Percentiles rank a stretch among this genome's conserved stretches.
Conservation (phyloP, 2,113 vertebrate genomes). For the Eleginops maclovinus region DNA sequence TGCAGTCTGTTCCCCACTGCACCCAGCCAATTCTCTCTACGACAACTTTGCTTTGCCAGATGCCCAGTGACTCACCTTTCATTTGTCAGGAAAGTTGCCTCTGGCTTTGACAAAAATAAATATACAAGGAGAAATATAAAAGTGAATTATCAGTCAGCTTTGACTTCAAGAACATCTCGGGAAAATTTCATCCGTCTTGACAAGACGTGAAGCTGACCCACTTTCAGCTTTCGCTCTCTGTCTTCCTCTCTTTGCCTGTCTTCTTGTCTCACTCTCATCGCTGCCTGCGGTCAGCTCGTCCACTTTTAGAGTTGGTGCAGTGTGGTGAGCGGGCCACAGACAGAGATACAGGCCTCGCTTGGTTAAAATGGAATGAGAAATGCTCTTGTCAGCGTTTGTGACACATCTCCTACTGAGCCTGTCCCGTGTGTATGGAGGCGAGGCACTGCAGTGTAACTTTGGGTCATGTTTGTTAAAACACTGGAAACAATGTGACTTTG, state of each 20-base stretch:
- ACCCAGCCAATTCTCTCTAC: constrained; percentile 18
- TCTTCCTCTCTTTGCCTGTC: constrained; percentile 37
- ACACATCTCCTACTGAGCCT: constrained; percentile 47
- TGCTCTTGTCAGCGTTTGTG: constrained; percentile 60
- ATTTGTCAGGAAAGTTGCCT: constrained; percentile 45
- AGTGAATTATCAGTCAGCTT: constrained; percentile 61
- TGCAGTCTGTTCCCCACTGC: constrained; percentile 26
- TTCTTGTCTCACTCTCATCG: constrained; percentile 46
- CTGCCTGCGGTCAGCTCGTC: constrained; percentile 69
- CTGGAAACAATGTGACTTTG: constrained; percentile 2
- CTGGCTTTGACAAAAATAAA: constrained; percentile 57
- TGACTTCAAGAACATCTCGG: constrained; percentile 52
- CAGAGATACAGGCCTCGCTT: constrained; percentile 19
- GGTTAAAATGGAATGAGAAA: constrained; percentile 42
- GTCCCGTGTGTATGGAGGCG: constrained; percentile 46
- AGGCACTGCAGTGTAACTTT: constrained; percentile 27
- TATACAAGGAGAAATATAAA: constrained; percentile 21
- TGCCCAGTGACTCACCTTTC: constrained; percentile 58
- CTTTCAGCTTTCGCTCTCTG: constrained; percentile 44
- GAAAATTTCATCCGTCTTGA: constrained; percentile 64
- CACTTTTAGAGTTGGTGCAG: constrained; percentile 47
- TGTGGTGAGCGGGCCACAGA: constrained; percentile 10
- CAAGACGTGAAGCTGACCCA: constrained; percentile 73
- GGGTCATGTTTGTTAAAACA: constrained; percentile 54
- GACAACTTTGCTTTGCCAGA: constrained; percentile 49